Base-by-base conservation (phyloP, 2,888 invertebrate genomes). In the Dasysyrphus albostriatus region DNA sequence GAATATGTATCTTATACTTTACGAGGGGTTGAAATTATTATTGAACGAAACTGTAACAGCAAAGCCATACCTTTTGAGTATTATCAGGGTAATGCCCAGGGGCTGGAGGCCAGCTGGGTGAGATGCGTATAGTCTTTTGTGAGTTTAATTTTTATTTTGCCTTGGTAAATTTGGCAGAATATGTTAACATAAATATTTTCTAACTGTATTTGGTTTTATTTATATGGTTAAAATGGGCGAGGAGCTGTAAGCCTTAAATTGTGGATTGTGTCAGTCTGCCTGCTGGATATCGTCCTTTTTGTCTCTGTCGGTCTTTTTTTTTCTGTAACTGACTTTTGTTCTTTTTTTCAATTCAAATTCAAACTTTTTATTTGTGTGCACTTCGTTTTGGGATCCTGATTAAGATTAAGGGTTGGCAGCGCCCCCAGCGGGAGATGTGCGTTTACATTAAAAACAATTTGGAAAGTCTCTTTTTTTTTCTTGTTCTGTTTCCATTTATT, bases 371-470 rank as follows among this genome's bases (percentile, higher is more conserved):
- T 44, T 73, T 74, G 81, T 73, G 81, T 85, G 85, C 82, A 85
- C 59, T 78, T 63, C n/a, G 61, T 74, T 78, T 49, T 56, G 78
- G 85, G 75, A 77, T 49, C 58, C 83, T 87, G 87, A 87, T 83
- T 85, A 85, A 85, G 81, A 85, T 85, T 87, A 87, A 87, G 83
- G 79, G 87, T 87, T 87, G 83, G 70, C 83, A 87, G 73, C n/a
- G n/a, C 54, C 83, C 87, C 87, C 83, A 75, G 78, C 83, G 72
- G 78, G 83, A 72, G 75, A 75, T 58, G 83, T 83, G 82, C 87
- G 87, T 79, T 87, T 75, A 87, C 83, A 87, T 87, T 87, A 75
- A 83, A 87, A 87, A 87, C 87, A 87, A 87, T 87, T 87, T 87
- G 75, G 65, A 34, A 87, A 83, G 70, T 87, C n/a, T n/a, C n/a